These are phyloP conservation scores for Girardia tigrina DNA, from an alignment of 2,888 invertebrate genomes.

Conservation along the genomic window DNA sequence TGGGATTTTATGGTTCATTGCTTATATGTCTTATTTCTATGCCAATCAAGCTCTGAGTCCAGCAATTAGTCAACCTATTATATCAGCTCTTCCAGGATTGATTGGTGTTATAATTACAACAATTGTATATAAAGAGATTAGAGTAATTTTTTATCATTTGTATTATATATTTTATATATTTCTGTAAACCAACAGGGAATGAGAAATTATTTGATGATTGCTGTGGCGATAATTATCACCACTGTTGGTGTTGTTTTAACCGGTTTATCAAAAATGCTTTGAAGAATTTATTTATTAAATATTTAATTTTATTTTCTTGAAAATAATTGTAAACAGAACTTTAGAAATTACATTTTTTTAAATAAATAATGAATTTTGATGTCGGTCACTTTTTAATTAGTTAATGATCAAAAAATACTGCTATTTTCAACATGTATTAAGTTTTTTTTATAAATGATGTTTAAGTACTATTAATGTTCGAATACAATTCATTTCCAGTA, in stretches of 20 bases:
- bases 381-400: too few species aligned
- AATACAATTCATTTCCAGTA: too few species aligned
- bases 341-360: too few species aligned
- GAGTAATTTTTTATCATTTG: not conserved
- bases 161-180: not conserved
- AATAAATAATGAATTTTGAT: too few species aligned
- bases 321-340: too few species aligned
- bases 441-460: too few species aligned
- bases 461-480: too few species aligned
- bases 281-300: not conserved
- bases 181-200: not conserved
- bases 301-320: too few species aligned
- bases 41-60: slow-evolving; percentile 52
- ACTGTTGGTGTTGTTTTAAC: not conserved
- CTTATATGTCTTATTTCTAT: slow-evolving; percentile 52
- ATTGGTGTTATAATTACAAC: slow-evolving; percentile 44
- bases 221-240: not conserved
- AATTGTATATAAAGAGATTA: not conserved
- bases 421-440: too few species aligned
- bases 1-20: slow-evolving; percentile 52
- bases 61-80: slow-evolving; percentile 52
- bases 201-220: not conserved
- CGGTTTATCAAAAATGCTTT: not conserved
- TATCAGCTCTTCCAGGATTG: slow-evolving; percentile 51
- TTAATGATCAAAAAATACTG: too few species aligned